phyloP scores from a whole-genome alignment of 2,797 vertebrate genomes.

The Xerus rutilus region DNA sequence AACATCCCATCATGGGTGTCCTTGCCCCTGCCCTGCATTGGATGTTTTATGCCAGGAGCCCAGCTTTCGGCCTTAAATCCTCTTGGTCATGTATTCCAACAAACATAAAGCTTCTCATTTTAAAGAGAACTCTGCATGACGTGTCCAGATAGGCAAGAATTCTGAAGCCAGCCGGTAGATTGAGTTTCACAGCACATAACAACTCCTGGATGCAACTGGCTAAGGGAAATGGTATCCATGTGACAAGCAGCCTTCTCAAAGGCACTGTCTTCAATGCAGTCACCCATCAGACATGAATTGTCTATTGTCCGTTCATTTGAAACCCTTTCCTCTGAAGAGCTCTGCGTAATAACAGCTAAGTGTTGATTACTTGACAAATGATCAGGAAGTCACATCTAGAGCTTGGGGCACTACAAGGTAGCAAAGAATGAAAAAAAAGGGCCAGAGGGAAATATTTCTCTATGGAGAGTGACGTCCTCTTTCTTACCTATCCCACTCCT shows the following conservation, averaged over 20 bases:
- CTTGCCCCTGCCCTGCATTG: background rate
- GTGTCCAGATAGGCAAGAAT: background rate
- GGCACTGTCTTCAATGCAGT: background rate
- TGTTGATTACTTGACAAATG: background rate
- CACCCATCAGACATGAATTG: background rate
- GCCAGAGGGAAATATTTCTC: background rate
- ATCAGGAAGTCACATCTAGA: background rate
- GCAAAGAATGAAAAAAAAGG: background rate
- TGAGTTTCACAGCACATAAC: background rate
- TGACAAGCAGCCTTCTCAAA: background rate
- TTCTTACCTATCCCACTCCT: rapidly evolving
- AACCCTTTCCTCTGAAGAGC: background rate
- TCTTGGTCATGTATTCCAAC: background rate
- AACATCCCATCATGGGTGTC: background rate
- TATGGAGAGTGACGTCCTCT: too few species aligned
- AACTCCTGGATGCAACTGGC: background rate
- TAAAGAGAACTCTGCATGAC: background rate
- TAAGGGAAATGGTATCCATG: background rate
- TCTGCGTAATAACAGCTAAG: background rate
- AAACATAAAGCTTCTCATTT: background rate
- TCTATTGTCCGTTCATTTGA: background rate
- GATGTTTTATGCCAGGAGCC: background rate
- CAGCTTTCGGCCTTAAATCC: background rate
- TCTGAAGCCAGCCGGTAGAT: background rate
- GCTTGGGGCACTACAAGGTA: background rate